A percentile compares a stretch with the other conserved stretches of the same genome.
These are phyloP conservation scores for Ochropacha duplaris DNA, from an alignment of 2,888 invertebrate species.

Conservation along the genomic window DNA sequence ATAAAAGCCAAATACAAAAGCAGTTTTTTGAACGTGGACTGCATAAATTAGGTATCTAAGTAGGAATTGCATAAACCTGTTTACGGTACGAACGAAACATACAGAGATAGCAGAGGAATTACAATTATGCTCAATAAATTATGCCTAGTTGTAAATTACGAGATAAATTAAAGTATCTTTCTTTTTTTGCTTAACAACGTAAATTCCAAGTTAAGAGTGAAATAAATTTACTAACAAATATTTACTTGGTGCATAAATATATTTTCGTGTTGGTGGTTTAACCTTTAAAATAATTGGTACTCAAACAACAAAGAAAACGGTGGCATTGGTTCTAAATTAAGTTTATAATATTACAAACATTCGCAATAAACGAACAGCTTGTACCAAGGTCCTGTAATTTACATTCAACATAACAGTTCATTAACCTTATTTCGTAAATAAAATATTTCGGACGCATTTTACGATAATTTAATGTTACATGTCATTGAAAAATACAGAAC, in stretches of 20 bases:
- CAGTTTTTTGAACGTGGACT: no score
- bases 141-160: no score
- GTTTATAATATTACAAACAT: not conserved
- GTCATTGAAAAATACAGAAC: not conserved
- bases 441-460: not conserved
- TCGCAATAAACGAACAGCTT: not conserved
- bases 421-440: constrained; percentile 1
- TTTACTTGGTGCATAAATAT: not conserved
- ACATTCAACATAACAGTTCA: not conserved
- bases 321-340: constrained; percentile 5
- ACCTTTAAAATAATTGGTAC: not conserved
- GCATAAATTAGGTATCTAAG: no score
- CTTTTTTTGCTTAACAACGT: no score
- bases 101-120: no score
- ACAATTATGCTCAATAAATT: no score
- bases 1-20: not conserved
- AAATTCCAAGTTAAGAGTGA: no score
- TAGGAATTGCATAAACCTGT: no score
- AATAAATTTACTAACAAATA: no score
- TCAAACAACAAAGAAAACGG: not conserved
- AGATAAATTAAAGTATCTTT: no score
- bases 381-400: not conserved
- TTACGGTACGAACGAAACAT: no score
- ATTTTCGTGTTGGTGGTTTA: not conserved
- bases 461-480: not conserved